These are phyloP conservation scores for Parazoanthus swiftii DNA, from an alignment of 92 coral and sea anemone species.

Conservation along the genomic window DNA sequence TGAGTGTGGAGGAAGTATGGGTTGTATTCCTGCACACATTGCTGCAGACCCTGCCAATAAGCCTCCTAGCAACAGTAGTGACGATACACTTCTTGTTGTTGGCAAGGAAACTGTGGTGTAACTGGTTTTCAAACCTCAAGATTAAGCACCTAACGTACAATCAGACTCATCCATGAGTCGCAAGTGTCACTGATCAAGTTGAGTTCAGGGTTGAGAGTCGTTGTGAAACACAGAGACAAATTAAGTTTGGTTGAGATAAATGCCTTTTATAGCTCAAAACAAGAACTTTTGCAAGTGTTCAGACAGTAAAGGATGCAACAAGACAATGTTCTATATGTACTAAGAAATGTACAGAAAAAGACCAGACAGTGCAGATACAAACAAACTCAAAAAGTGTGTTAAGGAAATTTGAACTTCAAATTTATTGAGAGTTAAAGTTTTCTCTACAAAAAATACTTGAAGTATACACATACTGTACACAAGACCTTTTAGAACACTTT, in stretches of 20 bases:
- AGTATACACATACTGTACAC: not conserved
- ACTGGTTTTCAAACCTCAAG: not conserved
- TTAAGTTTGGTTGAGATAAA: not conserved
- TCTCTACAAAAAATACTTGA: not conserved
- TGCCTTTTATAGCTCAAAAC: not conserved
- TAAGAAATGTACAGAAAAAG: not conserved
- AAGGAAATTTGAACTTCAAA: not conserved
- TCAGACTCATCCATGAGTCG: not conserved
- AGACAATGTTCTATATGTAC: not conserved
- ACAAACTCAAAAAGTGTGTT: not conserved
- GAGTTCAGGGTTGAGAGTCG: not conserved
- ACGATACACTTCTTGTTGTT: slow-evolving; percentile 34
- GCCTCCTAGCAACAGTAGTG: slow-evolving; percentile 18
- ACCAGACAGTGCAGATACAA: not conserved
- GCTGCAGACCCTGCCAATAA: slow-evolving; percentile 57
- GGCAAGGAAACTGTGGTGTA: slow-evolving; percentile 66
- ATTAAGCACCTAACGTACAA: not conserved
- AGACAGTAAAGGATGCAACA: not conserved
- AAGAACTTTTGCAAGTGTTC: not conserved
- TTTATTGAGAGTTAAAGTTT: not conserved
- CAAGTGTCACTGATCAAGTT: not conserved
- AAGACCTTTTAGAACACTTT: no score
- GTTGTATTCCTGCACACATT: slow-evolving; percentile 77
- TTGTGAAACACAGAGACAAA: not conserved
- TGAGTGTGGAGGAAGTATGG: slow-evolving; percentile 83